Percentiles rank a stretch among this genome's conserved stretches.
Evolutionary conservation across 2,797 vertebrate genomes (phyloP).

Genomic region (Lacerta bilineata): DNA sequence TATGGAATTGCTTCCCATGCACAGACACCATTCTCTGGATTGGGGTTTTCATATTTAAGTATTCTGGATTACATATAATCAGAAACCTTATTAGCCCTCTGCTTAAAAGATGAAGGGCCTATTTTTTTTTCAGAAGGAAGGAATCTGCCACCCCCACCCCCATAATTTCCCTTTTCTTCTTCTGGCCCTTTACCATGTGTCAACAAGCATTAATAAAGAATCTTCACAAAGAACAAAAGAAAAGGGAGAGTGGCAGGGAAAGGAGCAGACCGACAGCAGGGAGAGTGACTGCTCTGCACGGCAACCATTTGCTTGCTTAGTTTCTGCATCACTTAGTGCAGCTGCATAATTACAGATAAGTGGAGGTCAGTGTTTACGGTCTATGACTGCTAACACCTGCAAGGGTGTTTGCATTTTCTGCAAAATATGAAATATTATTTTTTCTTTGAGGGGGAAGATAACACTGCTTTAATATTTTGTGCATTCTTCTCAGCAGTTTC

Average conservation of each 20-base stretch:
- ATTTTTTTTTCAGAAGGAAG: neutral
- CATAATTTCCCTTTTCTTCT: slow-evolving; percentile 18
- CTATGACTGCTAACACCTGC: neutral
- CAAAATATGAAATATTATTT: slow-evolving; percentile 16
- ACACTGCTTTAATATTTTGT: neutral
- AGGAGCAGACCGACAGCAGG: neutral
- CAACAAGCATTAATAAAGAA: slow-evolving; percentile 23
- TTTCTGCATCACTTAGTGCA: slow-evolving; percentile 30
- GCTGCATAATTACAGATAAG: slow-evolving; percentile 33
- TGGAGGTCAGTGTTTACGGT: neutral
- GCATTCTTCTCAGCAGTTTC: neutral
- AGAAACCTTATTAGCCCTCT: neutral
- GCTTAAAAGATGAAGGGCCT: accelerated
- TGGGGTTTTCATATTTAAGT: neutral
- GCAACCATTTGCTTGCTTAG: slow-evolving; percentile 12
- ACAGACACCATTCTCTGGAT: neutral
- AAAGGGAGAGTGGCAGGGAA: slow-evolving; percentile 17
- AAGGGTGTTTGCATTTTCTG: neutral
- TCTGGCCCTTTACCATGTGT: slow-evolving; percentile 10
- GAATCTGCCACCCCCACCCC: neutral
- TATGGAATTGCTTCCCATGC: neutral
- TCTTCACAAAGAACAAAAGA: slow-evolving; percentile 42
- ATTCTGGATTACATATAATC: neutral
- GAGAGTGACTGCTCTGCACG: neutral
- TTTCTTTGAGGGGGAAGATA: neutral